Conservation (phyloP, 2,888 invertebrate species). For the Eupithecia centaureata region DNA sequence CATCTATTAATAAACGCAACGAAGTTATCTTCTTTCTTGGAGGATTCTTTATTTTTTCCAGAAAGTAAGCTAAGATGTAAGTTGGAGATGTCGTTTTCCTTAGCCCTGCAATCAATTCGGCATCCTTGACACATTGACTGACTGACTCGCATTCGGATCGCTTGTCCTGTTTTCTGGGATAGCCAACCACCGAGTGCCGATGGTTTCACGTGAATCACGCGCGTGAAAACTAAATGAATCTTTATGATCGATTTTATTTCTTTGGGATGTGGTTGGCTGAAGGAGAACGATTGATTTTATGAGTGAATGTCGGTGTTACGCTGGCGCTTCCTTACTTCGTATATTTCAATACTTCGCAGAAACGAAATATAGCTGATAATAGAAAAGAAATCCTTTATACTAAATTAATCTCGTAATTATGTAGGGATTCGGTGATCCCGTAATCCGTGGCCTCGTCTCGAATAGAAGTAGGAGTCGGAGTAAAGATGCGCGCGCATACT, state of each 20-base stretch:
- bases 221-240: conserved; percentile 45
- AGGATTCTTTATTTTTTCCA: not conserved
- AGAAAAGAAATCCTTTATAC: not conserved
- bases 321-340: not conserved
- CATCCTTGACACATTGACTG: conserved; percentile 54
- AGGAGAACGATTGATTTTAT: not conserved
- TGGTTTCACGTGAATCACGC: not conserved
- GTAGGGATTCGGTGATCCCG: conserved; percentile 35
- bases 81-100: not conserved
- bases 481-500: conserved; percentile 73
- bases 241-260: conserved; percentile 27
- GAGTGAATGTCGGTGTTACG: not conserved
- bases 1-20: not conserved
- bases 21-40: not conserved
- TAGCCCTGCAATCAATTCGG: not conserved
- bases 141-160: conserved; percentile 62
- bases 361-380: not conserved
- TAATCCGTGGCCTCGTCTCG: conserved; percentile 51
- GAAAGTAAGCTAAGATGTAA: not conserved
- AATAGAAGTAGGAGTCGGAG: conserved; percentile 46
- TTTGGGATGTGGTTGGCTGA: conserved; percentile 7
- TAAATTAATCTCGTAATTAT: conserved; percentile 10
- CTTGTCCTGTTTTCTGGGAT: conserved; percentile 50
- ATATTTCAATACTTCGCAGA: not conserved
- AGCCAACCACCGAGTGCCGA: conserved; percentile 12